These are phyloP conservation scores for Euclidia mi DNA, from an alignment of 2,888 invertebrate genomes.

Conservation along the genomic window DNA sequence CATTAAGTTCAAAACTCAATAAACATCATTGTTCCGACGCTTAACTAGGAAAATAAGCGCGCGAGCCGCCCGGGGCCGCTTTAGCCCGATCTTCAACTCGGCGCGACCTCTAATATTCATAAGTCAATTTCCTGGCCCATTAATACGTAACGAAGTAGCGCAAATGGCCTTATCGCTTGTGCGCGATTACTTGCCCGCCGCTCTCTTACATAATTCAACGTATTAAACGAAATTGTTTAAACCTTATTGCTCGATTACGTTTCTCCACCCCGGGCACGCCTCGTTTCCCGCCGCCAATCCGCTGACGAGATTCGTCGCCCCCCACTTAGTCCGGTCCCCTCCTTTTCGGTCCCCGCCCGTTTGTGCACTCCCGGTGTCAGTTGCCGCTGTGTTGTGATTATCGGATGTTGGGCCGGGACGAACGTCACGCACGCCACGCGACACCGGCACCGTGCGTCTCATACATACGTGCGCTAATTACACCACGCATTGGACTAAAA, in stretches of 20 bases:
- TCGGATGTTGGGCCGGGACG: conserved; percentile 69
- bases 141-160: conserved; percentile 90
- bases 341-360: conserved; percentile 73
- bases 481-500: conserved; percentile 8
- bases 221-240: conserved; percentile 91
- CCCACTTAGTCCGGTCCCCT: conserved; percentile 64
- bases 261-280: conserved; percentile 87
- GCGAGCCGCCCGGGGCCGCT: conserved; percentile 82
- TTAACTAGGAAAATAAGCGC: conserved; percentile 86
- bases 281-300: conserved; percentile 84
- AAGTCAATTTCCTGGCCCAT: conserved; percentile 90
- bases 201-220: conserved; percentile 90
- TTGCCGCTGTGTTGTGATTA: conserved; percentile 69
- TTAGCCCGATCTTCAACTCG: conserved; percentile 83
- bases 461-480: conserved; percentile 38
- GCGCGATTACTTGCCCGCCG: conserved; percentile 90
- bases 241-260: conserved; percentile 91
- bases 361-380: conserved; percentile 67
- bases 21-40: conserved; percentile 87
- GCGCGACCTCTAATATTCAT: conserved; percentile 89
- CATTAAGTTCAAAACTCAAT: conserved; percentile 87
- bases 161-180: conserved; percentile 90
- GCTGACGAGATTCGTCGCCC: conserved; percentile 60
- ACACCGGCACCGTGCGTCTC: conserved; percentile 66
- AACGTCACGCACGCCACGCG: conserved; percentile 59